Percentiles rank a stretch among this genome's conserved stretches.
These are phyloP conservation scores for Malacoctenus gilli DNA, from an alignment of 2,797 vertebrate genomes.

Conservation along the genomic window DNA sequence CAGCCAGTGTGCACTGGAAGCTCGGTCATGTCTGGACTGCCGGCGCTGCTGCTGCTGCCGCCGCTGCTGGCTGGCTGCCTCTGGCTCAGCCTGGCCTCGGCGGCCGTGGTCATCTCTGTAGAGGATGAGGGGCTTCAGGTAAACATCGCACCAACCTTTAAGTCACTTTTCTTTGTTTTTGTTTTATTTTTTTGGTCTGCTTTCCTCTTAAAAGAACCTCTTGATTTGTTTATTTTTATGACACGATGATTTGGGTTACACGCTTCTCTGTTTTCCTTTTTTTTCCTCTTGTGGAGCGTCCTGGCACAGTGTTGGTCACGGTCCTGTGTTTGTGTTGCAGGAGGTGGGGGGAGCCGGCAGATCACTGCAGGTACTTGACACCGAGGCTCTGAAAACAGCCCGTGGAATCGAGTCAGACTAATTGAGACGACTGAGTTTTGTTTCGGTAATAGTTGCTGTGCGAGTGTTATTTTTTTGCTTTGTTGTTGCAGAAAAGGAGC, in stretches of 20 bases:
- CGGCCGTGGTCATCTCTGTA: slow-evolving; percentile 54
- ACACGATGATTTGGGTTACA: too few relatives aligned
- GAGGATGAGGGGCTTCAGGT: slow-evolving; percentile 49
- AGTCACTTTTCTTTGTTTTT: not conserved
- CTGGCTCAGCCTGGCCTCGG: slow-evolving; percentile 37
- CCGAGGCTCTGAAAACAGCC: too few relatives aligned
- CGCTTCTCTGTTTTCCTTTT: too few relatives aligned
- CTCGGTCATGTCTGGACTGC: slow-evolving; percentile 75
- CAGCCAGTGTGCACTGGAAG: slow-evolving; percentile 49
- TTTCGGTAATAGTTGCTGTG: too few relatives aligned
- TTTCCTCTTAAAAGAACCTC: too few relatives aligned
- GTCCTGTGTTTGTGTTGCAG: slow-evolving; percentile 53
- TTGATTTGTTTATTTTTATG: not conserved
- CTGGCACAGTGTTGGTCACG: not conserved
- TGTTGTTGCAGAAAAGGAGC: slow-evolving; percentile 74
- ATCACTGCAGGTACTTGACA: slow-evolving; percentile 60
- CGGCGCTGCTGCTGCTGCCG: slow-evolving; percentile 67
- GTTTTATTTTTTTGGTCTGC: too few relatives aligned
- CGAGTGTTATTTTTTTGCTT: not conserved
- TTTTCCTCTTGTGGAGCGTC: not conserved
- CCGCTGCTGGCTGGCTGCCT: slow-evolving; percentile 58
- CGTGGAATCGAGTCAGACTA: too few relatives aligned
- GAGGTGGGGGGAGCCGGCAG: slow-evolving; percentile 28
- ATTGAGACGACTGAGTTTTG: too few relatives aligned
- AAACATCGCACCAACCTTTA: slow-evolving; percentile 10